Evolutionary conservation across 2,797 vertebrate species (phyloP), one percentile per base, ranked within the genome.

Genomic region (Otolemur crassicaudatus): DNA sequence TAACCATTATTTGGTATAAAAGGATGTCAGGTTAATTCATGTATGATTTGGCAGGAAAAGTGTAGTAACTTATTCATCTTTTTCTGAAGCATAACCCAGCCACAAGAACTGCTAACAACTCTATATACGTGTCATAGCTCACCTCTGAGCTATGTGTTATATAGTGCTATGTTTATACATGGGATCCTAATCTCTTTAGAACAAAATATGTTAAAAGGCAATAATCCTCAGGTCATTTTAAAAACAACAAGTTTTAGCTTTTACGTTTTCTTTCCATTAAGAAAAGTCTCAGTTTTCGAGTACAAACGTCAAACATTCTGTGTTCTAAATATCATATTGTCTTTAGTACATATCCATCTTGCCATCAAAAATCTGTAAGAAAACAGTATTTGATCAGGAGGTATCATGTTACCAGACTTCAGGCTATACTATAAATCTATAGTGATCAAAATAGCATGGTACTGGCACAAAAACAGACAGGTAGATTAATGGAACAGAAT

Each of bases 281-380:
- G 13, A 82, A 93, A 85, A 91, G 10, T 7, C 34, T 90, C 19
- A 92, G 40, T 46, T 70, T 81, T 61, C 94, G 37, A 92, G 60
- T 90, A 91, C 58, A 70, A 94, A 93, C 34, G 76, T 79, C 69
- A 40, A 89, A 61, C 43, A 84, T 34, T 76, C 23, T 75, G 19
- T 79, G 87, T 86, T 90, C 80, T 95, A 90, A 70, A 80, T 46
- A 37, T 79, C 20, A 31, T 76, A 63, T 14, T 83, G 4, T 81
- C 65, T 93, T 97, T 85, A 86, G 69, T 22, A 73, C 20, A 40
- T 56, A 96, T 49, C 7, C 49, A 79, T 88, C 43, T 94, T 72
- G 63, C 67, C 61, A 81, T 23, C 20, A 94, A 94, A 92, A 87
- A 81, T 22, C 25, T 37, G 6, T 80, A 93, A 83, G 61, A 93